These are phyloP conservation scores for Boloria euphrosyne DNA, from an alignment of 2,888 invertebrate species.

Conservation along the genomic window DNA sequence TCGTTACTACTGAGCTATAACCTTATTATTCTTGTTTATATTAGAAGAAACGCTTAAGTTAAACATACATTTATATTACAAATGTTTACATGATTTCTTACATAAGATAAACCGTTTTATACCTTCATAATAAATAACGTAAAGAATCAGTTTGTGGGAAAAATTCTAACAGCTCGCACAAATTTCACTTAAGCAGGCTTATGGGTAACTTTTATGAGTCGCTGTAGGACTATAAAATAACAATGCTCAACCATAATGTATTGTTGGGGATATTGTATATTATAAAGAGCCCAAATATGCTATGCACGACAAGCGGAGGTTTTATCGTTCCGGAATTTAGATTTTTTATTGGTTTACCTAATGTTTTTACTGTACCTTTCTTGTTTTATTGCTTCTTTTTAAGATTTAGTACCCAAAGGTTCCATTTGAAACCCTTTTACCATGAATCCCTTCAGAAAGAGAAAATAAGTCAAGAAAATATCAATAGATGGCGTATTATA, in stretches of 20 bases:
- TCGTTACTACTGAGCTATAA: no score
- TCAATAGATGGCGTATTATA: no score
- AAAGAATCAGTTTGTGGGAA: slow-evolving; percentile 56
- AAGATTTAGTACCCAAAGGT: no score
- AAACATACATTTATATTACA: not conserved
- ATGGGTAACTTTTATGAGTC: slow-evolving; percentile 57
- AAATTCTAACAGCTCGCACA: slow-evolving; percentile 57
- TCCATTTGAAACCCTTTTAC: no score
- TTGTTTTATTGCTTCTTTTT: not conserved
- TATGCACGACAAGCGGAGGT: slow-evolving; percentile 5
- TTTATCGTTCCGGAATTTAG: slow-evolving; percentile 18
- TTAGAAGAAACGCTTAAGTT: no score
- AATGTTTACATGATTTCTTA: not conserved
- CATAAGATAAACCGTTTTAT: slow-evolving; percentile 6
- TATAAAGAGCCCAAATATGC: slow-evolving; percentile 20
- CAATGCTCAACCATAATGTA: slow-evolving; percentile 43
- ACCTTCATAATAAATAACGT: slow-evolving; percentile 25
- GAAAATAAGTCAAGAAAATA: no score
- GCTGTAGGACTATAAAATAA: slow-evolving; percentile 59
- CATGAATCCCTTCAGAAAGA: no score
- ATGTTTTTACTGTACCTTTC: no score
- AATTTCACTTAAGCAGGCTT: slow-evolving; percentile 66
- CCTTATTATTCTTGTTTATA: no score
- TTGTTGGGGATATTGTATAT: slow-evolving; percentile 14
- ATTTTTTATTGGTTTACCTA: slow-evolving; percentile 16